phyloP scores from a whole-genome alignment of 2,113 vertebrate genomes.

The Octodon degus region DNA sequence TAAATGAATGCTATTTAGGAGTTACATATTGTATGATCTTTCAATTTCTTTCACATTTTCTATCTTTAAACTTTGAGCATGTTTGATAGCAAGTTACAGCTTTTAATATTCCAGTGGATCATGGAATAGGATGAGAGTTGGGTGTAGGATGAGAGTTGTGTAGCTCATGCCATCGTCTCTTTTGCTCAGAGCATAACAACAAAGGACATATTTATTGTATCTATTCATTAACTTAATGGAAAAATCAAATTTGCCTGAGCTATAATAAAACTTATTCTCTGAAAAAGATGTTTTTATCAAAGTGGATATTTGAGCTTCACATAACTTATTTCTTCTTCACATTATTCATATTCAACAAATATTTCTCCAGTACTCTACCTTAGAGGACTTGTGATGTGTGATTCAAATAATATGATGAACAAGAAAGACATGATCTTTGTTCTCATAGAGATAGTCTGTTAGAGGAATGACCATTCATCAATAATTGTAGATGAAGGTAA shows the following conservation, averaged over 20 bases:
- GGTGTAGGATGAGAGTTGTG: not conserved
- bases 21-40: not conserved
- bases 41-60: slow-evolving; percentile 40
- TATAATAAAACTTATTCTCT: not conserved
- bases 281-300: not conserved
- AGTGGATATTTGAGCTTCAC: not conserved
- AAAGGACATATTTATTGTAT: not conserved
- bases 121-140: not conserved
- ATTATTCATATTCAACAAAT: not conserved
- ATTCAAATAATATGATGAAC: not conserved
- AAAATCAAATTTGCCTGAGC: not conserved
- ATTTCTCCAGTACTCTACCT: slow-evolving; percentile 27
- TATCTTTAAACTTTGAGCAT: not conserved
- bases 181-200: not conserved
- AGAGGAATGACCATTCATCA: not conserved
- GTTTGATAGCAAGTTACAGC: not conserved
- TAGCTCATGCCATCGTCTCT: not conserved
- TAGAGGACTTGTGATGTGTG: not conserved
- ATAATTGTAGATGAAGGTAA: not conserved
- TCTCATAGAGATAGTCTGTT: not conserved
- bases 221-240: not conserved
- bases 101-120: not conserved
- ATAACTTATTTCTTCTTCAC: slow-evolving; percentile 22
- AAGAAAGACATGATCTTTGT: not conserved
- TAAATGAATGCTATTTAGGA: not conserved